Base-by-base conservation (phyloP, 2,888 invertebrate species). In the Drosophila fulvimacula region DNA sequence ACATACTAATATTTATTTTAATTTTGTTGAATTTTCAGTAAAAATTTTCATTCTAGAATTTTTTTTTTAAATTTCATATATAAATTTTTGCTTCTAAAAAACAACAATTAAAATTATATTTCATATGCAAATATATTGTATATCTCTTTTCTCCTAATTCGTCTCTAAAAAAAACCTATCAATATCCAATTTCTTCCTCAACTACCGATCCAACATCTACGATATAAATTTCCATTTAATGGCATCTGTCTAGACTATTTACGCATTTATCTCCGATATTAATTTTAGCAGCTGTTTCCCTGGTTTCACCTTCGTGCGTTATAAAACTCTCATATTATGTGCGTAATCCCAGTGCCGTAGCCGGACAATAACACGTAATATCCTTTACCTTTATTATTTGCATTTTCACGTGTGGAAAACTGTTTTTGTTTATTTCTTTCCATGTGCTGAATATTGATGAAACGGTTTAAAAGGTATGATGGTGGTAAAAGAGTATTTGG, bases 331-430 rank as follows among this genome's bases (percentile, higher is more conserved):
- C 24, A 34, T 13, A 46, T 34, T 39, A 48, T 48, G n/a, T 17
- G 44, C 48, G 38, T 53, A 53, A 64, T 64, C 52, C 65, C 32
- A 6, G 24, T 9, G 48, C 24, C 36, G 17, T 19, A 30, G 27
- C 44, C 17, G 38, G 44, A 52, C 13, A 55, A 49, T 21, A 42
- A 36, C 55, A 34, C 13, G 2, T 11, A 7, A 34, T 39, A 34
- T 39, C 21, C 27, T 36, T 62, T 21, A 17, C 17, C 15, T 32
- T 24, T 32, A 15, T 34, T 27, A 42, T 51, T 51, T 41, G 11
- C 15, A 34, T 34, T 39, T 52, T 9, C 21, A 42, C 5, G 19
- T n/a, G 19, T 19, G 2, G 32, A 6, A 61, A 62, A 17, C 42
- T 36, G 15, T 32, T 19, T 17, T 38, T n/a, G 1, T 30, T n/a